Evolutionary conservation across 2,797 vertebrate genomes (phyloP), one percentile per base, ranked within the genome.

Genomic region (Lepidocolaptes lacrymiger): DNA sequence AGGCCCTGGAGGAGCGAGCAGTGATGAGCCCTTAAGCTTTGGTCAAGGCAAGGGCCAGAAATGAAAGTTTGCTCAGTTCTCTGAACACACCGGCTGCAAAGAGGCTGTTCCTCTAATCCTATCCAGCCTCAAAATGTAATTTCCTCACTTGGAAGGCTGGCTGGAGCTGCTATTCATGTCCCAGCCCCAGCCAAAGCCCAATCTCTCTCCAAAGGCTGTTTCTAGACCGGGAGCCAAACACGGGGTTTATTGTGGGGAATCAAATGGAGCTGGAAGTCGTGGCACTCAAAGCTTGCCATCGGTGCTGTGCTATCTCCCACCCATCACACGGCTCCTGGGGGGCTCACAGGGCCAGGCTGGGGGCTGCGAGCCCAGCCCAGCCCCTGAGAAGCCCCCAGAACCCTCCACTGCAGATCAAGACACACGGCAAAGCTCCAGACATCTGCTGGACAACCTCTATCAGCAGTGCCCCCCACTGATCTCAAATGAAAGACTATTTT

Each of bases 111-210:
- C 83, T 63, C 30, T 68, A 58, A 84, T 69, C 91, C 85, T 6
- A 59, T 44, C 83, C 62, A 78, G 62, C 71, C 69, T 56, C 49
- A 77, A 93, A 87, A 94, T 10, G 48, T 20, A 48, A 78, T 95
- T 94, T 89, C 83, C 91, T 88, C 73, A 15, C 83, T 94, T 83
- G 8, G 82, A 81, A 91, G 88, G 51, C 77, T 48, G 68, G 80
- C 39, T 88, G 72, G 61, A 95, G 67, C 88, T 56, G 64, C 89
- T 83, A 64, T 68, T 77, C 73, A 64, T 30, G 46, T 64, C 67
- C 18, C 82, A 76, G 51, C 28, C 37, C 75, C 48, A 71, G 58
- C 58, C 89, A 80, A 88, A 64, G 85, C 48, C 34, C 58, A 5
- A 8, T 49, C 63, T 85, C 87, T 73, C 10, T 1, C 77, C 51